Evolutionary conservation across 1,140 invertebrate species (phyloP).

Genomic region (Pomacea maculata): DNA sequence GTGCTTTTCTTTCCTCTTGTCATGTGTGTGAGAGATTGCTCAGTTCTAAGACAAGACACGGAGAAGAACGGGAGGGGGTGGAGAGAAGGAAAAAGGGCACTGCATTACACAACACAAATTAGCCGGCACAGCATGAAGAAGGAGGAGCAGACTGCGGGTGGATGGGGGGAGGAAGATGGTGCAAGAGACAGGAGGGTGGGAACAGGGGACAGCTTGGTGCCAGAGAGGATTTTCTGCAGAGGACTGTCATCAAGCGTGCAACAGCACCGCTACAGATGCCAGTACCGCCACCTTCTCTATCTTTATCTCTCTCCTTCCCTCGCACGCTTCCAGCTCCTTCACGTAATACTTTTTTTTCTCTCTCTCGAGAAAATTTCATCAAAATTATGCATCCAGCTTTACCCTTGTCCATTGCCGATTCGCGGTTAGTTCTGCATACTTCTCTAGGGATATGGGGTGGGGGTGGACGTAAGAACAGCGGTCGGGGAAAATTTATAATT

Average conservation of each 20-base stretch:
- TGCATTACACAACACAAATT: constrained; percentile 25
- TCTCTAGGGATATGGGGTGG: too few species aligned
- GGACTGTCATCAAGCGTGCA: not conserved
- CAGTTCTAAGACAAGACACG: not conserved
- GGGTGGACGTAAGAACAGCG: too few species aligned
- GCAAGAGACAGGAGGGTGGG: not conserved
- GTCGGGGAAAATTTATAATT: too few species aligned
- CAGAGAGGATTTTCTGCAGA: not conserved
- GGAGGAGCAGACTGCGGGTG: not conserved
- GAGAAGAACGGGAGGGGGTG: not conserved
- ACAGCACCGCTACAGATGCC: not conserved
- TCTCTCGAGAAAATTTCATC: not conserved
- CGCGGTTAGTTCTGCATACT: too few species aligned
- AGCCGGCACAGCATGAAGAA: constrained; percentile 18
- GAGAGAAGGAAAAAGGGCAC: constrained; percentile 17
- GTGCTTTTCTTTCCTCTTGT: too few species aligned
- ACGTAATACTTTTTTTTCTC: constrained; percentile 1
- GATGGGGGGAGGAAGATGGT: not conserved
- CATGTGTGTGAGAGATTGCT: too few species aligned
- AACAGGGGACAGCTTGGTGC: not conserved
- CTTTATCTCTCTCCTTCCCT: constrained; percentile 2
- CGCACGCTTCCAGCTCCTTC: constrained; percentile 2
- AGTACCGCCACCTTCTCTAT: constrained; percentile 3
- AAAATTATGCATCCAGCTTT: too few species aligned
- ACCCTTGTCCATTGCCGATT: too few species aligned